These are phyloP conservation scores for Tuberolachnus salignus DNA, from an alignment of 2,888 invertebrate genomes.

Conservation along the genomic window DNA sequence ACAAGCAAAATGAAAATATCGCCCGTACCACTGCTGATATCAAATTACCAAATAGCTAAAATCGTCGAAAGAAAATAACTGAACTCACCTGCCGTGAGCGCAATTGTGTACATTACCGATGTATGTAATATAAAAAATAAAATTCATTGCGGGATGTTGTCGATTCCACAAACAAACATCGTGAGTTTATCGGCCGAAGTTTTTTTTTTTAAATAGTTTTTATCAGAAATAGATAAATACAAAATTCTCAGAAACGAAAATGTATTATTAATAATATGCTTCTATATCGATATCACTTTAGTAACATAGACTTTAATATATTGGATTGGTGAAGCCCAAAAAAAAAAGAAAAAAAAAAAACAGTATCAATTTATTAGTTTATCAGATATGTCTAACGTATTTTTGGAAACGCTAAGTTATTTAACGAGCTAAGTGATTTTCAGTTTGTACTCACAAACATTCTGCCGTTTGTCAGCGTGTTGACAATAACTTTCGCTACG, in stretches of 20 bases:
- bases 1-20: no score
- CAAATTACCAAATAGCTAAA: no score
- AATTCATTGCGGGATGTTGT: no score
- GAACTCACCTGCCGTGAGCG: no score
- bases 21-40: no score
- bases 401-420: constrained; percentile 37
- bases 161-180: no score
- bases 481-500: constrained; percentile 41
- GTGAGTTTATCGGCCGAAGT: no score
- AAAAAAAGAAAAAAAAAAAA: constrained; percentile 1
- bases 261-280: background rate
- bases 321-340: background rate
- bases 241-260: background rate
- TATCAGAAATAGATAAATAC: background rate
- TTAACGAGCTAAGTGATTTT: constrained; percentile 37
- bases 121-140: no score
- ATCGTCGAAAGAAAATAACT: no score
- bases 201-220: no score
- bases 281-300: background rate
- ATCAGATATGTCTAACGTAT: constrained; percentile 17
- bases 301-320: background rate
- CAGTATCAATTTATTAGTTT: constrained; percentile 18
- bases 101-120: no score
- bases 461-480: constrained; percentile 15
- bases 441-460: constrained; percentile 21